Base-by-base conservation (phyloP, 2,888 invertebrate species). In the Chrysodeixis includens region DNA sequence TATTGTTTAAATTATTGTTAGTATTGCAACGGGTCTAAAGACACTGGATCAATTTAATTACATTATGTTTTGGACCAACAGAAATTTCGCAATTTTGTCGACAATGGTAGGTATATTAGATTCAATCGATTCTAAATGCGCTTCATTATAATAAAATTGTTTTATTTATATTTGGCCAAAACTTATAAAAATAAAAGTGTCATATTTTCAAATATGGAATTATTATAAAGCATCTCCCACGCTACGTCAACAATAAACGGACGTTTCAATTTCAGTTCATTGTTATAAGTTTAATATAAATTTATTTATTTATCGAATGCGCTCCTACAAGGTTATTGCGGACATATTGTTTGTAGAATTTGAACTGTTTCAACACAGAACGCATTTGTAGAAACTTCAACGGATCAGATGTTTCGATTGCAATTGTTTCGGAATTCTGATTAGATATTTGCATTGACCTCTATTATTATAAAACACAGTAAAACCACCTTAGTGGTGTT, bases 321-420 rank as follows among this genome's bases (percentile, higher is more conserved):
- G 40, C 6, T 12, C 30, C 22, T 20, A 55, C 8, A 54, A 14
- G 12, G 14, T 40, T 44, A n/a, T 53, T 53, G 30, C 26, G 56
- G 52, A 40, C 30, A 18, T 32, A 58, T 61, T 71, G 58, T 61
- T 64, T 59, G 40, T 46, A 16, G n/a, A n/a, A 51, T 58, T 30
- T 14, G 20, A 44, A 14, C 22, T 30, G 18, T 58, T 59, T 59
- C 26, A 58, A 57, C 30, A 49, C 12, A 26, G 16, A 30, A n/a
- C n/a, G 54, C 65, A 56, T 70, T 57, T 56, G 52, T 30, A 7
- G 22, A 56, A 60, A 62, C 60, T 62, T n/a, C 14, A 53, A 66
- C 56, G 55, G 35, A 14, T 55, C 14, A 40, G 35, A 16, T 65
- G 10, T 26, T 35, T 51, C 40, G 46, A 20, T 26, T 5, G n/a